phyloP scores from a whole-genome alignment of 2,888 invertebrate genomes.

The Lysandra bellargus region DNA sequence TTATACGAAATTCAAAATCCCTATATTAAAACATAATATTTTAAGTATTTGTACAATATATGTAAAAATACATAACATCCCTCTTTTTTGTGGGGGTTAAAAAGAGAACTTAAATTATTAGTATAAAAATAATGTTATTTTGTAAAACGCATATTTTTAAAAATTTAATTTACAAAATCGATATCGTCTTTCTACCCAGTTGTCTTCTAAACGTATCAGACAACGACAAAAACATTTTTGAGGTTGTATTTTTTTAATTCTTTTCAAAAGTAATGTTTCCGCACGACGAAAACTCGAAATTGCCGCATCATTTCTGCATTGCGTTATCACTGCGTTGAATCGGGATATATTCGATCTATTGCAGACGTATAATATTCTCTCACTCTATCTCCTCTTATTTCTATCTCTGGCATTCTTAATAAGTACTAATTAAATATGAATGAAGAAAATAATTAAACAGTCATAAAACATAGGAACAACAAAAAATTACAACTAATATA shows the following conservation, averaged over 20 bases:
- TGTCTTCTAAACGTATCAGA: no score
- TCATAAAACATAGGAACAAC: not conserved
- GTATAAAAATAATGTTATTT: no score
- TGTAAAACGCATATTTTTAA: no score
- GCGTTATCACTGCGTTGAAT: conserved; percentile 1
- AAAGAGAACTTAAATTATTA: not conserved
- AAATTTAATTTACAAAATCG: not conserved
- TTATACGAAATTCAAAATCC: not conserved
- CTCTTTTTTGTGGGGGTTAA: no score
- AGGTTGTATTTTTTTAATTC: not conserved
- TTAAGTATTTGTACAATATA: not conserved
- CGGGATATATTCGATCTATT: not conserved
- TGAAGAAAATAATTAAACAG: not conserved
- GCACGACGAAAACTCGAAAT: not conserved
- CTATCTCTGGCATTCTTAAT: no score
- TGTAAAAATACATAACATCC: not conserved
- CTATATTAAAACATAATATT: not conserved
- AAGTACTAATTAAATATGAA: not conserved
- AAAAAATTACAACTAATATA: not conserved
- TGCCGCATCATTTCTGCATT: conserved; percentile 13
- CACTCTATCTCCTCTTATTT: not conserved
- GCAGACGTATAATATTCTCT: not conserved
- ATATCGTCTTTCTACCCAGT: no score
- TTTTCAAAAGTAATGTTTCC: not conserved
- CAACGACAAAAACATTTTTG: not conserved